Evolutionary conservation across 2,888 invertebrate species (phyloP).

Genomic region (Lysandra coridon): DNA sequence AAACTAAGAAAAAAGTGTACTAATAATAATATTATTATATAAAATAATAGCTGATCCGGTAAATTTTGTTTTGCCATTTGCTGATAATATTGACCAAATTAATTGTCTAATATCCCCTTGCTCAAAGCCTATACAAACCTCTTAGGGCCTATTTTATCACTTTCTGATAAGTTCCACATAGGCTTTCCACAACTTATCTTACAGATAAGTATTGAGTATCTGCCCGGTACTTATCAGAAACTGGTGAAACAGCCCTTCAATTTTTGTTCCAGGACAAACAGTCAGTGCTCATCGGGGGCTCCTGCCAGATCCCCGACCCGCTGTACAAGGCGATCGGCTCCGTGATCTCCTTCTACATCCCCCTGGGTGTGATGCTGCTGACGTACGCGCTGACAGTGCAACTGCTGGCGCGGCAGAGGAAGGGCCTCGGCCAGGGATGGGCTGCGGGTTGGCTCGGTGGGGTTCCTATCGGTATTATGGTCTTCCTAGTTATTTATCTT

Average conservation of each 20-base stretch:
- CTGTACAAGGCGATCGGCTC: conserved; percentile 95
- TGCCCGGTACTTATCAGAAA: too few species aligned
- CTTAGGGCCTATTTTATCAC: too few species aligned
- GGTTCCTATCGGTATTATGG: conserved; percentile 76
- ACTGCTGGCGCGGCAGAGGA: conserved; percentile 90
- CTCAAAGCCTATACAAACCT: too few species aligned
- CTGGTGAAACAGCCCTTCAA: background rate
- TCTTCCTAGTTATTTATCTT: conserved; percentile 29
- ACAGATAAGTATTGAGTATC: too few species aligned
- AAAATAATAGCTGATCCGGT: too few species aligned
- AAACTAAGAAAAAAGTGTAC: background rate
- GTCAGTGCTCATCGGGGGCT: conserved; percentile 90
- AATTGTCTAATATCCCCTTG: too few species aligned
- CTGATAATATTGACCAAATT: too few species aligned
- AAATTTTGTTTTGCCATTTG: too few species aligned
- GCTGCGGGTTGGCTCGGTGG: conserved; percentile 88
- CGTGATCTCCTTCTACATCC: conserved; percentile 97
- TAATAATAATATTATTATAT: too few species aligned
- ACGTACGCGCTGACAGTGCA: conserved; percentile 96
- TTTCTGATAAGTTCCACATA: too few species aligned
- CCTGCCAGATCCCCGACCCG: conserved; percentile 93
- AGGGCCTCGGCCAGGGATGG: conserved; percentile 85
- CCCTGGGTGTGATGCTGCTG: conserved; percentile 95
- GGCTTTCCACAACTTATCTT: too few species aligned
- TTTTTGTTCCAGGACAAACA: conserved; percentile 85